phyloP scores from a whole-genome alignment of 2,113 vertebrate species.

The Anguilla rostrata region DNA sequence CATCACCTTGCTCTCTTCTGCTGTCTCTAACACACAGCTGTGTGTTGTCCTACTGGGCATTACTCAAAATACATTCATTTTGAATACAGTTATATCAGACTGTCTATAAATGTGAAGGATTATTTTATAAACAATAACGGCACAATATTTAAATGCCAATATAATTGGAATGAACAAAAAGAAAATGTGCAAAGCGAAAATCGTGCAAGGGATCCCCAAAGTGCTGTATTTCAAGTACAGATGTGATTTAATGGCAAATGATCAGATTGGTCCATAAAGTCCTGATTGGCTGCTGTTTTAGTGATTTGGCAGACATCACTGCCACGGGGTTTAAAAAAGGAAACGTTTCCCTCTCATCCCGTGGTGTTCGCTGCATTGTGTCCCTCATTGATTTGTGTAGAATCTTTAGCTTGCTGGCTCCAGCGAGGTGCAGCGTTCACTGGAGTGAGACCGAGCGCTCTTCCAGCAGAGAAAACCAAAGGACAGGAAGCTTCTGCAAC shows the following conservation, averaged over 20 bases:
- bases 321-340: background rate
- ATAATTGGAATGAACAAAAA: background rate
- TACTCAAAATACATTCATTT: background rate
- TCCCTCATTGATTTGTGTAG: constrained; percentile 19
- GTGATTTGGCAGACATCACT: background rate
- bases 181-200: background rate
- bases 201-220: background rate
- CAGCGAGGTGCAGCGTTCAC: background rate
- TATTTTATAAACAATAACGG: background rate
- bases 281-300: background rate
- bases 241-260: background rate
- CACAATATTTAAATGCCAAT: background rate
- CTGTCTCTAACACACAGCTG: background rate
- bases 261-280: background rate
- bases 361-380: background rate
- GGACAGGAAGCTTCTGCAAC: constrained; percentile 5
- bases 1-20: background rate
- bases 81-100: background rate
- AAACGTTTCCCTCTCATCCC: background rate
- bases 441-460: background rate
- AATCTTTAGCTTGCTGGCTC: constrained; percentile 23
- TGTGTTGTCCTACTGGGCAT: background rate
- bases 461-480: background rate
- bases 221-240: background rate
- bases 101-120: background rate